Base-by-base conservation (phyloP, 2,797 vertebrate genomes). In the Moxostoma hubbsi region DNA sequence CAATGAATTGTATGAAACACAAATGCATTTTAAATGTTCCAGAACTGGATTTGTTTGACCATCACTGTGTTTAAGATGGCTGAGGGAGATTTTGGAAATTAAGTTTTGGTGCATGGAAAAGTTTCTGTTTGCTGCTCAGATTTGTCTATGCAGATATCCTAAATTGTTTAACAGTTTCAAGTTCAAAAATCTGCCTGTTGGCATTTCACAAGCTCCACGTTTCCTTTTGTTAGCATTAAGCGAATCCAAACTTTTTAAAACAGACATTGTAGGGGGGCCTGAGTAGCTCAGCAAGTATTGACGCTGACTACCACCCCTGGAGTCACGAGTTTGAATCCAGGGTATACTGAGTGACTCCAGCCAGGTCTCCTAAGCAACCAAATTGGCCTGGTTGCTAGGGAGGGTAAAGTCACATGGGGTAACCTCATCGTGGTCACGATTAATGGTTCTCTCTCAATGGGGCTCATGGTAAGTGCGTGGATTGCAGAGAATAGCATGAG, bases 141-240 rank as follows among this genome's bases (percentile, higher is more conserved):
- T 6, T 50, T 24, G 1, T 82, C 82, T 85, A 83, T 83, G 82
- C 84, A 85, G 69, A 82, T 47, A 77, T 62, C 36, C 58, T 6
- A 13, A 61, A n/a, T 11, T 10, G 13, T 69, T 59, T 16, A 53
- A 74, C 50, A 5, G 49, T 73, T 79, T 68, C 10, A 63, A 65
- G 64, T 51, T 81, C 46, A 72, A 50, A 79, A 13, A 47, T 73
- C 59, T 10, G 1, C 68, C 16, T 50, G 51, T 46, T 54, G 58
- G 51, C 12, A 43, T 68, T 75, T 51, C 72, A 73, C 71, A 46
- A 72, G 68, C 57, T 15, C 51, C 46, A 16, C 8, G 4, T 68
- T 10, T 24, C 59, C 9, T 36, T 61, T 18, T n/a, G 13, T 46
- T 61, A 68, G 65, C 36, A 36, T 55, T 58, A 55, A 43, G 49